phyloP scores from a whole-genome alignment of 2,797 vertebrate genomes.

The Myoxocephalus aenaeus region DNA sequence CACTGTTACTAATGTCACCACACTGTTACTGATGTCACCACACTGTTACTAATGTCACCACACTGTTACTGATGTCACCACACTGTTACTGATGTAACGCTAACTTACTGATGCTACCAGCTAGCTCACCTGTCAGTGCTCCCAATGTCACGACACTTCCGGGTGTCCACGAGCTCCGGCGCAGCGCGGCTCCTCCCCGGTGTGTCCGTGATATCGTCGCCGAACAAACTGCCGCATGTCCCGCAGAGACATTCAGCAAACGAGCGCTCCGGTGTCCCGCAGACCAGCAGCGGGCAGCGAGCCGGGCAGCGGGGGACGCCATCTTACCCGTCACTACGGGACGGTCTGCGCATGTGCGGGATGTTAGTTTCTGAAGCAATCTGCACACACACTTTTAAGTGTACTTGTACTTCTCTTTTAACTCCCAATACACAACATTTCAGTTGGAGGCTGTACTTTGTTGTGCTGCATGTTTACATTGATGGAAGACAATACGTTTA shows the following conservation, averaged over 20 bases:
- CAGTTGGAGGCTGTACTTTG: too few relatives aligned
- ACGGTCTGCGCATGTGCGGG: constrained; percentile 59
- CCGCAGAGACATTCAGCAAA: constrained; percentile 20
- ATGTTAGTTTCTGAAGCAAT: neutral
- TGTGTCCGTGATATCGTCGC: neutral
- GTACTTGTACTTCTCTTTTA: neutral
- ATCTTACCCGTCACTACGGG: constrained; percentile 76
- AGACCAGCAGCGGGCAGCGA: constrained; percentile 78
- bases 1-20: too few relatives aligned
- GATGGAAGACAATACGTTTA: too few relatives aligned
- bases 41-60: neutral
- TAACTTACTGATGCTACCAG: neutral
- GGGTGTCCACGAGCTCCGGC: constrained; percentile 28
- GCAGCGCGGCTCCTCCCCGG: constrained; percentile 14
- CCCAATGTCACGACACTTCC: constrained; percentile 74
- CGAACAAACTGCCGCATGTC: constrained; percentile 53
- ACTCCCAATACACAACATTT: neutral
- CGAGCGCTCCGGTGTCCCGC: constrained; percentile 49
- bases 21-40: too few relatives aligned
- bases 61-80: neutral
- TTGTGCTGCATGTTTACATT: too few relatives aligned
- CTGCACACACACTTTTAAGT: too few relatives aligned
- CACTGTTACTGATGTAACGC: too few relatives aligned
- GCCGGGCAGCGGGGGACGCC: constrained; percentile 80
- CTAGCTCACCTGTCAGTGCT: constrained; percentile 69